Evolutionary conservation across 1,140 invertebrate species (phyloP).

Genomic region (Tetragnatha versicolor): DNA sequence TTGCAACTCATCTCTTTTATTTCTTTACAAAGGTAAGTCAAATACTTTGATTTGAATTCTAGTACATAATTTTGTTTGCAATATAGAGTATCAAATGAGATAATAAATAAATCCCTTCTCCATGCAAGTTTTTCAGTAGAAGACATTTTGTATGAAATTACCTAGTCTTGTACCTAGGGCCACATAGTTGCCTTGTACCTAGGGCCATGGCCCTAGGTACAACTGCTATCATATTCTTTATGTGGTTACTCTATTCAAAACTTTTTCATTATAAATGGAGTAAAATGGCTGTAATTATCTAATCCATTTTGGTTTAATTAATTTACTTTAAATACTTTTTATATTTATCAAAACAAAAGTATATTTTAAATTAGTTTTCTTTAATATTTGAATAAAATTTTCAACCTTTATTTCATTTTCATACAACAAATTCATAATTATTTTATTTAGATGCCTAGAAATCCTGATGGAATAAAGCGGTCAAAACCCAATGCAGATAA

Average conservation of each 20-base stretch:
- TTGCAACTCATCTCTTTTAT: background rate
- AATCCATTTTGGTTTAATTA: background rate
- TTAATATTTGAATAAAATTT: background rate
- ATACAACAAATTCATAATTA: background rate
- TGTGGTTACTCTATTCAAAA: background rate
- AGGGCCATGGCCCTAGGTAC: background rate
- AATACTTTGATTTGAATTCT: background rate
- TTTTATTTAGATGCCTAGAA: background rate
- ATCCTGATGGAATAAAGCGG: background rate
- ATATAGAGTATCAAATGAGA: background rate
- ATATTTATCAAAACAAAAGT: background rate
- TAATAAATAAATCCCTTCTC: background rate
- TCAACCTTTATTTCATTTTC: background rate
- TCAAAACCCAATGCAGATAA: constrained; percentile 1
- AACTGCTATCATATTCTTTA: background rate
- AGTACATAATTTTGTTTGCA: background rate
- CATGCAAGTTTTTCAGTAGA: background rate
- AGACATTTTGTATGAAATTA: background rate
- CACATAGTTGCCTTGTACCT: background rate
- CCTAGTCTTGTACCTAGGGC: background rate
- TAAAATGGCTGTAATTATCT: background rate
- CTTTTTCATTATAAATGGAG: background rate
- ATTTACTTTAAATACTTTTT: background rate
- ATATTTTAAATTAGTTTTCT: background rate
- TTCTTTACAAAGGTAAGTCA: background rate